Conservation (phyloP, 1,140 invertebrate genomes). For the Euura lappo region DNA sequence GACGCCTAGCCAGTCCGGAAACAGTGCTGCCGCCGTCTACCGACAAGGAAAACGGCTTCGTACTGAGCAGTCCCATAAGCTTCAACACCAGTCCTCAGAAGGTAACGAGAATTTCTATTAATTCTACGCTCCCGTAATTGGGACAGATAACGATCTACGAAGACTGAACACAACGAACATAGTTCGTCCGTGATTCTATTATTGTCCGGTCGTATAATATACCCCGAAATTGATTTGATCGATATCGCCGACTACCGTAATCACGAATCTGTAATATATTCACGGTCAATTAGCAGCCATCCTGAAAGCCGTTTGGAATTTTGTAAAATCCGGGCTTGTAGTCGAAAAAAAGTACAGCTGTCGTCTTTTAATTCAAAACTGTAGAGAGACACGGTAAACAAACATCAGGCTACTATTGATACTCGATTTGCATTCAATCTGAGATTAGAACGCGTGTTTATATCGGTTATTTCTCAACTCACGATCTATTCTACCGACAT, state of each 20-base stretch:
- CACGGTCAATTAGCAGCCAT: background rate
- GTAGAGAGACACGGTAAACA: background rate
- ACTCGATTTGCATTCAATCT: background rate
- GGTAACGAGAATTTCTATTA: constrained; percentile 36
- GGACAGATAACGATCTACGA: background rate
- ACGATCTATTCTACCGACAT: background rate
- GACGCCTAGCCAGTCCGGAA: constrained; percentile 35
- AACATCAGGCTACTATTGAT: background rate
- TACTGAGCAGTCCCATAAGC: constrained; percentile 33
- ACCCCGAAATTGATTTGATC: background rate
- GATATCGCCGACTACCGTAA: background rate
- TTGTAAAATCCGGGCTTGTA: background rate
- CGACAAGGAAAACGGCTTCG: constrained; percentile 45
- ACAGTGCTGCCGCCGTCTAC: constrained; percentile 21
- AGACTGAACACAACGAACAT: too few relatives aligned
- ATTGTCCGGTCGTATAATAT: background rate
- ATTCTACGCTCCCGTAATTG: background rate
- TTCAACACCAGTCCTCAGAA: constrained; percentile 42
- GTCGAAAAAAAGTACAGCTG: background rate
- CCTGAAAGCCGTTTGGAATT: background rate
- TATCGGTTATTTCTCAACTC: background rate
- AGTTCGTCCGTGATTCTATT: background rate
- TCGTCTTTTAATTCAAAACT: background rate
- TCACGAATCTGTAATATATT: background rate
- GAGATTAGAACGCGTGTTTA: background rate